Percentiles rank a stretch among this genome's conserved stretches.
phyloP scores from a whole-genome alignment of 2,888 invertebrate genomes.

The Ephialtes manifestator region DNA sequence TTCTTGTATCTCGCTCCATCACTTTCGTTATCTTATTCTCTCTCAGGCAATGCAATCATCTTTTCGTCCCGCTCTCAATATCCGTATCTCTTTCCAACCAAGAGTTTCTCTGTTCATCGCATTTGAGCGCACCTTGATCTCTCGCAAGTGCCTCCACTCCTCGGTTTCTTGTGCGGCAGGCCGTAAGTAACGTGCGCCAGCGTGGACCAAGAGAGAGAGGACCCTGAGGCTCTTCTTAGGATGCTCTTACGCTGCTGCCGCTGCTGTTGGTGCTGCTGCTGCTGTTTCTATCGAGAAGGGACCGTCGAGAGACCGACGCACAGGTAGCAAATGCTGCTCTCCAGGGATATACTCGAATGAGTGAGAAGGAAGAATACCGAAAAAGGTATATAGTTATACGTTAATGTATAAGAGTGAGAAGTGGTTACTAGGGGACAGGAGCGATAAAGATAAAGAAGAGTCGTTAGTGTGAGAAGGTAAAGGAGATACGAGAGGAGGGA shows the following conservation, averaged over 20 bases:
- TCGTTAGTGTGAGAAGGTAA: constrained; percentile 55
- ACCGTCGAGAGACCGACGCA: constrained; percentile 67
- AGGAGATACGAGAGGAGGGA: not conserved
- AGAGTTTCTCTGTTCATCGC: constrained; percentile 16
- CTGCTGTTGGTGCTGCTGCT: constrained; percentile 8
- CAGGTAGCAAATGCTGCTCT: constrained; percentile 78
- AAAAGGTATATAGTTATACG: constrained; percentile 22
- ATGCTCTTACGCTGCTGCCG: constrained; percentile 42
- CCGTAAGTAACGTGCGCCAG: constrained; percentile 43
- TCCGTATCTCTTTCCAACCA: constrained; percentile 2
- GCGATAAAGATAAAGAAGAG: constrained; percentile 63
- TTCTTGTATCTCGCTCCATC: not conserved
- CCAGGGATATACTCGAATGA: constrained; percentile 23
- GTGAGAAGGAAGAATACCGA: constrained; percentile 40
- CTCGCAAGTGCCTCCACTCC: constrained; percentile 33
- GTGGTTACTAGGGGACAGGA: constrained; percentile 16
- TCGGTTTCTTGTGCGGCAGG: constrained; percentile 36
- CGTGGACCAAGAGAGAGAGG: constrained; percentile 33
- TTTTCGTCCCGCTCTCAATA: not conserved
- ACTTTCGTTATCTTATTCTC: constrained; percentile 17
- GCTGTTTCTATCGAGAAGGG: constrained; percentile 40
- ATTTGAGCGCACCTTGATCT: constrained; percentile 17
- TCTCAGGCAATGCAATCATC: constrained; percentile 15
- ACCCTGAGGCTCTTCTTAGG: constrained; percentile 39
- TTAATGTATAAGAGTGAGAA: not conserved